Evolutionary conservation across 2,113 vertebrate species (phyloP), one percentile per base, ranked within the genome.

Genomic region (Dicaeum eximium): DNA sequence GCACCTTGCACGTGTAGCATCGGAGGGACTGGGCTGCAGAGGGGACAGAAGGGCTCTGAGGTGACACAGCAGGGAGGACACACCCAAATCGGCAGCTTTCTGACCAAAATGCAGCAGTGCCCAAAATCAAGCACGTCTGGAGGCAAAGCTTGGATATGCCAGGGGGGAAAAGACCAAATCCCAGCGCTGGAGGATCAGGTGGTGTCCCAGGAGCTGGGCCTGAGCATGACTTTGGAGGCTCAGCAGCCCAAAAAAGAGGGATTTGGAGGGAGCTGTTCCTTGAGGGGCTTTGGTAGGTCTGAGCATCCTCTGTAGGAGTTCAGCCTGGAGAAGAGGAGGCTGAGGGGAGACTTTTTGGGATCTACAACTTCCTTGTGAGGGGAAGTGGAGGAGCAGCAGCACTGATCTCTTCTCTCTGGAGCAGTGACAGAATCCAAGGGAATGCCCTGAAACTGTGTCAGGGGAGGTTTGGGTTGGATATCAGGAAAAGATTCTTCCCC

Each of bases 1-100:
- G 96, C 3, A 88, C 53, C 23, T 35, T 37, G 96, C 96, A 97
- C 0, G 61, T 90, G 60, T 96, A 97, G 4, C 97, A 97, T 42
- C 2, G 44, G 8, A 97, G 75, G 65, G 65, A 56, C 13, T 80
- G 81, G 85, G 61, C 97, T 96, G 86, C 20, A 42, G 50, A 35
- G 33, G n/a, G 38, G 30, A 79, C 21, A 95, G 33, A 62, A 83
- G 2, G 24, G 10, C 8, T n/a, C 9, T 42, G 33, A 69, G 61
- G 16, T 42, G 23, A 9, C 4, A 1, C 69, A 47, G 18, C 12
- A 44, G 9, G 2, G 2, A 66, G 48, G 21, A 21, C 28, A 38
- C 9, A 40, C 35, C 35, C 19, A 47, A 82, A 37, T 2, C 48
- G 61, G 28, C 17, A 45, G 11, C 27, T 88, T 61, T 13, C 22